A percentile compares a stretch with the other conserved stretches of the same genome.
Evolutionary conservation across 1,140 invertebrate species (phyloP).

Genomic region (Holotrichia oblita): DNA sequence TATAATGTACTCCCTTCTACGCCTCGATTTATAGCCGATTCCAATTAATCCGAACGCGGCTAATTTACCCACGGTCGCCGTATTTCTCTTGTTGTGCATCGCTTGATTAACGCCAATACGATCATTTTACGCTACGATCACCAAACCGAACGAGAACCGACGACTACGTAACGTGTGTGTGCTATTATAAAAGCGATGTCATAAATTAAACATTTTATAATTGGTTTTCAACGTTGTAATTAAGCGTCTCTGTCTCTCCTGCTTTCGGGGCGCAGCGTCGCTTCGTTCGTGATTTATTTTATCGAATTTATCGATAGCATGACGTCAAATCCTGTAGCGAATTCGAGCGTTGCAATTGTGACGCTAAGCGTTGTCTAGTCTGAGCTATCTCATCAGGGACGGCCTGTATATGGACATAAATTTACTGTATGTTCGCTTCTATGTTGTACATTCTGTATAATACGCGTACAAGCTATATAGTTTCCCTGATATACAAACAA

Average conservation of each 20-base stretch:
- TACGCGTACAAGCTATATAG: conserved; percentile 35
- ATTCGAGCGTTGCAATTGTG: not conserved
- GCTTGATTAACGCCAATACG: conserved; percentile 11
- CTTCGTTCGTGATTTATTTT: conserved; percentile 12
- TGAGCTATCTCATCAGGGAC: no score
- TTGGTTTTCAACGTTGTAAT: conserved; percentile 55
- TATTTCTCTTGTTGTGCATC: conserved; percentile 12
- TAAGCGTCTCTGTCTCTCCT: conserved; percentile 49
- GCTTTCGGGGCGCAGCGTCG: not conserved
- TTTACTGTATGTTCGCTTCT: not conserved
- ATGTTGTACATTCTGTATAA: not conserved
- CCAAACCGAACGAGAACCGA: not conserved
- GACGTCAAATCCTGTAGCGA: not conserved
- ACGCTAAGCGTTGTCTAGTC: not conserved
- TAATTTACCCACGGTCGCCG: conserved; percentile 9
- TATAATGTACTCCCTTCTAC: not conserved
- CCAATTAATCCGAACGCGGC: conserved; percentile 31
- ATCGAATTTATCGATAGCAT: conserved; percentile 5
- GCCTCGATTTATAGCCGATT: conserved; percentile 12
- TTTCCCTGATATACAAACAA: conserved; percentile 49
- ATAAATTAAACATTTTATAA: conserved; percentile 55
- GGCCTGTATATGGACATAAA: no score
- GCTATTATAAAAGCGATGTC: conserved; percentile 26
- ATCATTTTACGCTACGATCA: not conserved
- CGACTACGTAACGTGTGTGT: conserved; percentile 6